These are phyloP conservation scores for Vireo altiloquus DNA, from an alignment of 2,113 vertebrate genomes.

Conservation along the genomic window DNA sequence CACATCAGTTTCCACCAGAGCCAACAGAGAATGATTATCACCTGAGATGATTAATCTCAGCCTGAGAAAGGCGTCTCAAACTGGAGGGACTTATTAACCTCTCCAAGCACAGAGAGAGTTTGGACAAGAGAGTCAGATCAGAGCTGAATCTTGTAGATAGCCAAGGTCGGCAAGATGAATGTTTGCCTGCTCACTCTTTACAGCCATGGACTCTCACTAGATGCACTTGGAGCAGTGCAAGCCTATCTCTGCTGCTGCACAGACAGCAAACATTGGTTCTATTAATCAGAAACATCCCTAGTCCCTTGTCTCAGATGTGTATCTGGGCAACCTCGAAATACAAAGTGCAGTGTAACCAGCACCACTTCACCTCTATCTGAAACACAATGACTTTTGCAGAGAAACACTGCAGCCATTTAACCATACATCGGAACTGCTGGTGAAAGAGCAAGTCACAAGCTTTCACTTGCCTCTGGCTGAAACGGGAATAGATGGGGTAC, in stretches of 20 bases:
- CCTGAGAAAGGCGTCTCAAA: background rate
- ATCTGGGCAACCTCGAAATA: background rate
- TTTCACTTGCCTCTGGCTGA: background rate
- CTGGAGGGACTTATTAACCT: background rate
- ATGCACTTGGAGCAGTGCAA: background rate
- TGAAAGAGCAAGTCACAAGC: background rate
- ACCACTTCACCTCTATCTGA: background rate
- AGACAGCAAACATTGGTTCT: background rate
- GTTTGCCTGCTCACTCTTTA: background rate
- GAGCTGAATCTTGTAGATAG: background rate
- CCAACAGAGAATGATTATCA: background rate
- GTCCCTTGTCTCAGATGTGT: background rate
- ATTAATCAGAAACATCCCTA: background rate
- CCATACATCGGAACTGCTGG: background rate
- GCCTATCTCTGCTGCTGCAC: background rate
- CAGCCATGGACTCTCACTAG: background rate
- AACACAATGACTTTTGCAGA: background rate
- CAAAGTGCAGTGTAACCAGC: background rate
- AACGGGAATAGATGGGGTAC: background rate
- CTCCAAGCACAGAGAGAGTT: background rate
- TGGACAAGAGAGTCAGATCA: background rate
- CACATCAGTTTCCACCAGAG: background rate
- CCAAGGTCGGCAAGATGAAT: conserved; percentile 12
- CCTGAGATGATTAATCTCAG: background rate
- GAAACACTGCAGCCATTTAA: background rate